Percentiles rank a stretch among this genome's conserved stretches.
Conservation (phyloP, 2,888 invertebrate species). For the Idaea dimidiata region DNA sequence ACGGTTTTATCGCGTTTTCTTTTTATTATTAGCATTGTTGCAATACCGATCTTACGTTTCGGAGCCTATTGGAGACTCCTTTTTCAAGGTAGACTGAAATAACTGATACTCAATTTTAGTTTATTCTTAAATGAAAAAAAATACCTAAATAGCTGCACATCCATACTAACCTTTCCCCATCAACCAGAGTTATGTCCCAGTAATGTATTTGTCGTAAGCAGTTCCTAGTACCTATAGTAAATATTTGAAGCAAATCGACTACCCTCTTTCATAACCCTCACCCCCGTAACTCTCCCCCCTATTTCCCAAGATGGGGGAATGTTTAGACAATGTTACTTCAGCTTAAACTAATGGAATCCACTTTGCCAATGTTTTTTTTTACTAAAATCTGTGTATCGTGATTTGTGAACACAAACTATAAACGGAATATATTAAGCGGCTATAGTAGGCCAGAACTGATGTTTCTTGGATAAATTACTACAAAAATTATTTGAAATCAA, state of each 20-base stretch:
- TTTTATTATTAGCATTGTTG: too few species aligned
- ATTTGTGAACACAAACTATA: neutral
- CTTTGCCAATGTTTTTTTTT: slow-evolving; percentile 18
- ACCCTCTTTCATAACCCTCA: slow-evolving; percentile 9
- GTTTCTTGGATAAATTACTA: too few species aligned
- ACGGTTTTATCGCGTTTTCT: too few species aligned
- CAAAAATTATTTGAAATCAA: too few species aligned
- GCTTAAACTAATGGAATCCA: slow-evolving; percentile 11
- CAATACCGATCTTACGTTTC: too few species aligned
- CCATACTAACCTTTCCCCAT: slow-evolving; percentile 10
- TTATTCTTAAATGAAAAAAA: neutral
- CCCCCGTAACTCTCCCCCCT: slow-evolving; percentile 5
- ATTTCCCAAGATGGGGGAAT: slow-evolving; percentile 9
- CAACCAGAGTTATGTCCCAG: slow-evolving; percentile 6
- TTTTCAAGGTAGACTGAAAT: too few species aligned
- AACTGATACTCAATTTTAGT: too few species aligned
- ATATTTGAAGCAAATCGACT: slow-evolving; percentile 40
- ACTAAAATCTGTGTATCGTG: slow-evolving; percentile 19
- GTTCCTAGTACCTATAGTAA: slow-evolving; percentile 38
- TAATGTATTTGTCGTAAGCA: slow-evolving; percentile 41
- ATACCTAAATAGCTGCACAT: slow-evolving; percentile 7
- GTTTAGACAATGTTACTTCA: slow-evolving; percentile 33
- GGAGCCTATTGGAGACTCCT: too few species aligned
- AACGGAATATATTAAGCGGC: too few species aligned
- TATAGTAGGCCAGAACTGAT: too few species aligned